A percentile compares a stretch with the other conserved stretches of the same genome.
Evolutionary conservation across 1,140 invertebrate genomes (phyloP).

Genomic region (Euwallacea similis): DNA sequence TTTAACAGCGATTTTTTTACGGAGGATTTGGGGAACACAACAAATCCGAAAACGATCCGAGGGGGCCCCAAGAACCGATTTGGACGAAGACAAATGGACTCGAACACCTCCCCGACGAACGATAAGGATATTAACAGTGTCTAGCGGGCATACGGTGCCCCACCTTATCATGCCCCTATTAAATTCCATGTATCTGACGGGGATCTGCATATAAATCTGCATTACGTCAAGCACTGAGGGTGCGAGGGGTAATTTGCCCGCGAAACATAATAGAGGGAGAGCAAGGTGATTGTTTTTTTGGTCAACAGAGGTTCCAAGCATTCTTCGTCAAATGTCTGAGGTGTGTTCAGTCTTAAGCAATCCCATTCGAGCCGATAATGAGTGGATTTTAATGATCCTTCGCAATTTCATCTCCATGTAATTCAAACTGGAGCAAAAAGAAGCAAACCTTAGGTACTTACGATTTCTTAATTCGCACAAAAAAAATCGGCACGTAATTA

Average conservation of each 20-base stretch:
- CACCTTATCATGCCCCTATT: constrained; percentile 29
- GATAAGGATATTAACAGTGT: constrained; percentile 35
- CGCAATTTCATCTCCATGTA: no score
- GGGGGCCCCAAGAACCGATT: background rate
- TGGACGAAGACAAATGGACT: constrained; percentile 32
- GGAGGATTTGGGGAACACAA: no score
- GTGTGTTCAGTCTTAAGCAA: no score
- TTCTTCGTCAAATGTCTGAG: no score
- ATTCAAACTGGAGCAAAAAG: no score
- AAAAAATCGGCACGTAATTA: background rate
- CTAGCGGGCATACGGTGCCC: constrained; percentile 26
- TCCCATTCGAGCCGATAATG: no score
- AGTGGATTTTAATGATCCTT: no score
- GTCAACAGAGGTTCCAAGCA: no score
- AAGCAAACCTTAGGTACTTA: constrained; percentile 16
- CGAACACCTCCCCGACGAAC: constrained; percentile 17
- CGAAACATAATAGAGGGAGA: no score
- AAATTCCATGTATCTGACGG: constrained; percentile 31
- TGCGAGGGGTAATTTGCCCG: background rate
- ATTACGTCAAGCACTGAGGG: constrained; percentile 29
- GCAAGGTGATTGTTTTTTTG: no score
- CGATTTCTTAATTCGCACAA: background rate
- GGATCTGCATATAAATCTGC: constrained; percentile 37
- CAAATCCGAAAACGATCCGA: no score
- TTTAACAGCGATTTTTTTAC: no score